Evolutionary conservation across 2,113 vertebrate species (phyloP).

Genomic region (Lagopus muta): DNA sequence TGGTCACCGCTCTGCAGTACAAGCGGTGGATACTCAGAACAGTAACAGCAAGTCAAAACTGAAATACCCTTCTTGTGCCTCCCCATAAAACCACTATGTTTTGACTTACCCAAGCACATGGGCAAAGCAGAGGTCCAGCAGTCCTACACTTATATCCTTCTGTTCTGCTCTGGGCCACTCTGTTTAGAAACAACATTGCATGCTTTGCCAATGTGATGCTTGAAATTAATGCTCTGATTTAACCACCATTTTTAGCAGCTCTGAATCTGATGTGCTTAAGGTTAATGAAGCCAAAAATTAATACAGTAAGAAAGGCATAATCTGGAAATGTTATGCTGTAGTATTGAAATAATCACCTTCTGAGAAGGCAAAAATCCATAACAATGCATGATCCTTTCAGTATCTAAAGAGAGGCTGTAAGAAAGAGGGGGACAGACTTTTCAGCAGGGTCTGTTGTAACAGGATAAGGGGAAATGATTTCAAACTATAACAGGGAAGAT

Average conservation of each 20-base stretch:
- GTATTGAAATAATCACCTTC: not conserved
- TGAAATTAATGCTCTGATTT: not conserved
- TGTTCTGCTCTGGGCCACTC: not conserved
- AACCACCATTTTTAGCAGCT: not conserved
- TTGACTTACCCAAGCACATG: not conserved
- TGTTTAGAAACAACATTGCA: not conserved
- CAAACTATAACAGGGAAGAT: too few species aligned
- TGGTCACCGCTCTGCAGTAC: not conserved
- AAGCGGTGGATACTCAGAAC: not conserved
- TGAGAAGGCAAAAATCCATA: not conserved
- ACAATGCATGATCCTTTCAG: not conserved
- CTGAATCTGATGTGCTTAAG: not conserved
- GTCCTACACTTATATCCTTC: fast-evolving
- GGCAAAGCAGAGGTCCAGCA: not conserved
- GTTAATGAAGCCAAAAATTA: not conserved
- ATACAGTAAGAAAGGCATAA: not conserved
- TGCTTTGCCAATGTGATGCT: not conserved
- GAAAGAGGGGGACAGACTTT: too few species aligned
- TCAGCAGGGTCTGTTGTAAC: too few species aligned
- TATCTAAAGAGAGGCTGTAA: too few species aligned
- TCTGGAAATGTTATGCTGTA: not conserved
- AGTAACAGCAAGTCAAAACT: not conserved
- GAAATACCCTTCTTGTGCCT: not conserved
- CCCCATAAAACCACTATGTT: not conserved
- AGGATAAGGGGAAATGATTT: too few species aligned